Base-by-base conservation (phyloP, 2,797 vertebrate genomes). In the Gambelia wislizenii region DNA sequence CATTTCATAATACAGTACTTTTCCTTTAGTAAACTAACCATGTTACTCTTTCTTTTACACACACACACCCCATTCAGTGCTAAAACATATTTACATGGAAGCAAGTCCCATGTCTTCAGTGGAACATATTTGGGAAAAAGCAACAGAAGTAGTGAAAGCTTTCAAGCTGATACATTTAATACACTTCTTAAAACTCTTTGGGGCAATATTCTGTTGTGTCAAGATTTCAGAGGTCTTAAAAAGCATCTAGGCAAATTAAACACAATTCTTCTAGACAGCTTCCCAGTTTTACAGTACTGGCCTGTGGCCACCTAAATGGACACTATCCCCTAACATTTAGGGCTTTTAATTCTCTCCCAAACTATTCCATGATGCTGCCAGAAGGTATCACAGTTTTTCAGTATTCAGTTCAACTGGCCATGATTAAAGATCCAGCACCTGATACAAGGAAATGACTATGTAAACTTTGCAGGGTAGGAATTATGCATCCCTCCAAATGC, bases 181-280 rank as follows among this genome's bases (percentile, higher is more conserved):
- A 47, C 0, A 9, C 20, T 2, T 79, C 16, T 81, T 36, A 6
- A 83, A 59, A 20, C 1, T 69, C 0, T 1, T 8, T 39, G 36
- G 16, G 25, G 33, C 54, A 0, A 10, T 6, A 25, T 44, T 13
- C 0, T 30, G 33, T 52, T 84, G n/a, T 47, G 22, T 30, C 27
- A 59, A 84, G 75, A 0, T 0, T 7, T 78, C 61, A n/a, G 10
- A 56, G 16, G n/a, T 20, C 69, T 42, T 5, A 36, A 27, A 91
- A n/a, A 47, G 30, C 27, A 72, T 83, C 33, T 56, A 84, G 44
- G 54, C n/a, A 16, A 52, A 30, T 27, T 5, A 64, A 81, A 54
- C 25, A 13, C 42, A 7, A 92, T 39, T 49, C 8, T 49, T 49
- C 49, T 49, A 12, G 12, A 49, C 18, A n/a, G 18, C 5, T 39